phyloP scores from a whole-genome alignment of 2,113 vertebrate species.

The Agelaius phoeniceus region DNA sequence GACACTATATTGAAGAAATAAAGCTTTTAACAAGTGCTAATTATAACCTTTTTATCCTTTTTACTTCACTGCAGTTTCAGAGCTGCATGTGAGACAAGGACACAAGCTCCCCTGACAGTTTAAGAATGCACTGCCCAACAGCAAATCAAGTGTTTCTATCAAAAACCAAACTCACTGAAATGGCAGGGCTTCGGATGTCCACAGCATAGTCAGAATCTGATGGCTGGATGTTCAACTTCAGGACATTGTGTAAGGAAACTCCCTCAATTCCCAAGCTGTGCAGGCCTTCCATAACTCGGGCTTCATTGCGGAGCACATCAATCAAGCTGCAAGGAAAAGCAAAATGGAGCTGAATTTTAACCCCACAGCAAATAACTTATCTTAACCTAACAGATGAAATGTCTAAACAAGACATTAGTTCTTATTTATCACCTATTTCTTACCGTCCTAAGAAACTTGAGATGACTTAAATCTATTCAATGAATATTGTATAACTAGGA shows the following conservation, averaged over 20 bases:
- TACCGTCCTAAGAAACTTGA: neutral
- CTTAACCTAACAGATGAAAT: neutral
- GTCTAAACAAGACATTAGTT: neutral
- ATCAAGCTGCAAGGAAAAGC: conserved; percentile 79
- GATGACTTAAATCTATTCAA: neutral
- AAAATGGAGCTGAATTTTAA: neutral
- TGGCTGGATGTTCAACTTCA: conserved; percentile 92
- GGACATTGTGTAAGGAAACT: conserved; percentile 87
- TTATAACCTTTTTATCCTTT: neutral
- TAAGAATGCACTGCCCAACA: neutral
- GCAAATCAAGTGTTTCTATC: neutral
- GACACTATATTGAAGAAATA: neutral
- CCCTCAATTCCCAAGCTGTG: conserved; percentile 90
- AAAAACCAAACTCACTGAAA: conserved; percentile 80
- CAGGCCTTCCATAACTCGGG: conserved; percentile 93
- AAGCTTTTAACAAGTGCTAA: neutral
- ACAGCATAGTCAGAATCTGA: conserved; percentile 93
- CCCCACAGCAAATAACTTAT: neutral
- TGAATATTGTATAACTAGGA: neutral
- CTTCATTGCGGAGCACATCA: conserved; percentile 92
- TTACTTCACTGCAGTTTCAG: neutral
- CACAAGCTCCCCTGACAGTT: neutral
- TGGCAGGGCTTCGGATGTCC: conserved; percentile 91
- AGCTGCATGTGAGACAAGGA: neutral
- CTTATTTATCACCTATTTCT: neutral